Percentiles rank a stretch among this genome's conserved stretches.
Conservation (phyloP, 2,113 vertebrate genomes). For the Phrynosoma blainvillii region DNA sequence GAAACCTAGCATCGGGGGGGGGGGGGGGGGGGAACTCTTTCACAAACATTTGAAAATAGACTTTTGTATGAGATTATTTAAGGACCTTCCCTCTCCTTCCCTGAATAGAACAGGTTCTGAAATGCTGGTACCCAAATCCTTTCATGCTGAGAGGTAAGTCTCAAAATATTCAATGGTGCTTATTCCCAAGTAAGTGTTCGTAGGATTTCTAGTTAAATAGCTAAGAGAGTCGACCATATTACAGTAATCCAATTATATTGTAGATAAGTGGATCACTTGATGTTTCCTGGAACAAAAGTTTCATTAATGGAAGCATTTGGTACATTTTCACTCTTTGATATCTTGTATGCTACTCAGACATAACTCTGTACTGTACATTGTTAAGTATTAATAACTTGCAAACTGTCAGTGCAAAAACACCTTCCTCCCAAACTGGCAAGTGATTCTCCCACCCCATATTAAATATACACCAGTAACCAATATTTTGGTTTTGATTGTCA, state of each 20-base stretch:
- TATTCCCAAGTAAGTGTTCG: neutral
- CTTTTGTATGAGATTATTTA: slow-evolving; percentile 35
- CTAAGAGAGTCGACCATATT: neutral
- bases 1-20: slow-evolving; percentile 16
- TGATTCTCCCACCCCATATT: neutral
- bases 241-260: neutral
- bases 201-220: neutral
- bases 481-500: slow-evolving; percentile 74
- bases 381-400: neutral
- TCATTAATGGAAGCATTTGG: neutral
- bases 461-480: slow-evolving; percentile 5
- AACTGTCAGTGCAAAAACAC: neutral
- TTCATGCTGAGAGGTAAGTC: neutral
- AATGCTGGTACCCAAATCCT: neutral
- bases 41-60: slow-evolving; percentile 65
- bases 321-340: neutral
- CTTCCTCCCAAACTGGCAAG: neutral
- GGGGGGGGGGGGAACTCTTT: slow-evolving; percentile 25
- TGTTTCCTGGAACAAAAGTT: neutral
- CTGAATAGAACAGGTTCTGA: neutral
- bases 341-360: neutral
- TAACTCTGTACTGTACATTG: neutral
- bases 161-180: too few species aligned
- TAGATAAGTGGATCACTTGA: neutral
- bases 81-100: neutral